Conservation (phyloP, 2,888 invertebrate species). For the Neoscelio sp. region DNA sequence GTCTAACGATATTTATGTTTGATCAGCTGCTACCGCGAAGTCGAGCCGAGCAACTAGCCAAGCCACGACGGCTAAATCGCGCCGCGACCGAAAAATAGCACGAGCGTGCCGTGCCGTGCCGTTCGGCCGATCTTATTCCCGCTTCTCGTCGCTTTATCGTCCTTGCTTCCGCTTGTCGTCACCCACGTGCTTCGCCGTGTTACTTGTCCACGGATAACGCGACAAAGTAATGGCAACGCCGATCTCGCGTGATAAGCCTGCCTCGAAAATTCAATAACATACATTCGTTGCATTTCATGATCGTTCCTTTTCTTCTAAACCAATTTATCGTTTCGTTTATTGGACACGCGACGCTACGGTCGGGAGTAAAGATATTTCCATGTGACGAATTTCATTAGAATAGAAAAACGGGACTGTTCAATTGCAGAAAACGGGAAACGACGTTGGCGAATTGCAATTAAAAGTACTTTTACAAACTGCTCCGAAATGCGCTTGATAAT, state of each 20-base stretch:
- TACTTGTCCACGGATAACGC: slow-evolving; percentile 46
- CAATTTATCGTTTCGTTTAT: slow-evolving; percentile 45
- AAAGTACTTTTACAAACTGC: no score
- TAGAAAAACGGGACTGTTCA: no score
- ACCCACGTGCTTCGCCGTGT: slow-evolving; percentile 10
- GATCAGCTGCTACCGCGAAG: slow-evolving; percentile 76
- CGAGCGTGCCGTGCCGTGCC: slow-evolving; percentile 50
- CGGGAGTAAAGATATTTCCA: slow-evolving; percentile 35
- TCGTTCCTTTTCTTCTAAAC: slow-evolving; percentile 15
- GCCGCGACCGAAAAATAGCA: slow-evolving; percentile 55
- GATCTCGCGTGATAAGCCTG: slow-evolving; percentile 46
- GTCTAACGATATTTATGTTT: slow-evolving; percentile 78
- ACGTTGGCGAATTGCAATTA: neutral
- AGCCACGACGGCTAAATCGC: slow-evolving; percentile 44
- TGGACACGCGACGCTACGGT: slow-evolving; percentile 26
- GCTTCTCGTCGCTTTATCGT: slow-evolving; percentile 57
- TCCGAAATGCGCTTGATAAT: no score
- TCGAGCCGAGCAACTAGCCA: slow-evolving; percentile 43
- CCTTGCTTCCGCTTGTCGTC: slow-evolving; percentile 57
- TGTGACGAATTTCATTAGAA: slow-evolving; percentile 17
- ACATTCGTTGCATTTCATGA: slow-evolving; percentile 28
- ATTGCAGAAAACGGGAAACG: no score
- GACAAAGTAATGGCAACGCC: slow-evolving; percentile 31
- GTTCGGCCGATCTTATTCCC: slow-evolving; percentile 26
- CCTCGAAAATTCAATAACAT: slow-evolving; percentile 35